A percentile compares a stretch with the other conserved stretches of the same genome.
Conservation (phyloP, 2,888 invertebrate species). For the Eupeodes latifasciatus region DNA sequence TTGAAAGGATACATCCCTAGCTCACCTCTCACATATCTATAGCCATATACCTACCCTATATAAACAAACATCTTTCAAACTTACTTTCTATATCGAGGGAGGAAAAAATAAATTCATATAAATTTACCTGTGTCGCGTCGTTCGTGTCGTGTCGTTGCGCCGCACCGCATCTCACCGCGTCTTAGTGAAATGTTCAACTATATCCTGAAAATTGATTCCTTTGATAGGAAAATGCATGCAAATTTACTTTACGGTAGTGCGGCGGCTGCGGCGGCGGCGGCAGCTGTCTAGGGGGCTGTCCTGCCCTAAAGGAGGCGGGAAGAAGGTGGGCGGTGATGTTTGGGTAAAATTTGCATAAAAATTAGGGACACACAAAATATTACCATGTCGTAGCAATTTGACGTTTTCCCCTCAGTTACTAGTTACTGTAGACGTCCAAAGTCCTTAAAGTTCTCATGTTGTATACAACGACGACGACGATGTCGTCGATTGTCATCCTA, state of each 20-base stretch:
- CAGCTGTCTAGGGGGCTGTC: background rate
- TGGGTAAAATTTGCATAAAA: slow-evolving; percentile 69
- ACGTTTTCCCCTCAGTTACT: slow-evolving; percentile 24
- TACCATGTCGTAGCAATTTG: slow-evolving; percentile 56
- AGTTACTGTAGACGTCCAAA: background rate
- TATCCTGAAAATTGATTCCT: slow-evolving; percentile 75
- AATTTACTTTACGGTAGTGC: slow-evolving; percentile 54
- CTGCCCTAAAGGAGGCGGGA: too few species aligned
- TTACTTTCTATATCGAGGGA: slow-evolving; percentile 8
- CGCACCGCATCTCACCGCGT: background rate
- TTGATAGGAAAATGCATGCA: slow-evolving; percentile 71
- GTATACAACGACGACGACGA: slow-evolving; percentile 17
- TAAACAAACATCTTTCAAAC: slow-evolving; percentile 8
- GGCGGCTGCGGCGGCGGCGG: background rate
- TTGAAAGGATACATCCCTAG: slow-evolving; percentile 21
- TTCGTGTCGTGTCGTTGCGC: background rate
- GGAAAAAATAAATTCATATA: slow-evolving; percentile 61
- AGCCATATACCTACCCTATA: background rate
- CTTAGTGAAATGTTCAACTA: slow-evolving; percentile 71
- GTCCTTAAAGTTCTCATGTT: slow-evolving; percentile 30
- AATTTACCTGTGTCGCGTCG: slow-evolving; percentile 44
- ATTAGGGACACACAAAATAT: slow-evolving; percentile 67
- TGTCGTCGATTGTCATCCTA: slow-evolving; percentile 55
- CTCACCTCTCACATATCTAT: background rate
- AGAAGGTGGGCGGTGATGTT: slow-evolving; percentile 13